Evolutionary conservation across 2,888 invertebrate species (phyloP).

Genomic region (Pollenia labialis): DNA sequence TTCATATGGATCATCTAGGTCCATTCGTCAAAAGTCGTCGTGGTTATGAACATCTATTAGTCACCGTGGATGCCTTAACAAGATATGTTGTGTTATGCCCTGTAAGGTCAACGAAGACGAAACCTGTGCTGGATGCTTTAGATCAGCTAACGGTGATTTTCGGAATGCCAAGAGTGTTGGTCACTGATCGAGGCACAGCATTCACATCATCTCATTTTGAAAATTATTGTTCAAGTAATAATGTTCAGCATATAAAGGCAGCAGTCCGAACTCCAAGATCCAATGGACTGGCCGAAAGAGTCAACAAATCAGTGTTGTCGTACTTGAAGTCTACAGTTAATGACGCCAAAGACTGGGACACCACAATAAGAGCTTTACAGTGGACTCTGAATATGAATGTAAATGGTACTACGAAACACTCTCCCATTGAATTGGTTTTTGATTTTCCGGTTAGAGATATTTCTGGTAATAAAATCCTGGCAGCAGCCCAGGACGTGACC

Average conservation of each 20-base stretch:
- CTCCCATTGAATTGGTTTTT: no score
- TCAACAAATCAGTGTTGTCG: conserved; percentile 41
- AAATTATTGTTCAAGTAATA: conserved; percentile 8
- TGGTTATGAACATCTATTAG: conserved; percentile 60
- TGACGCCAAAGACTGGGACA: conserved; percentile 44
- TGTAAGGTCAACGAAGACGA: conserved; percentile 58
- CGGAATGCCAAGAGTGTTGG: conserved; percentile 41
- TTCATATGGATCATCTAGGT: no score
- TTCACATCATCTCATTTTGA: conserved; percentile 52
- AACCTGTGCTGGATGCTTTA: conserved; percentile 61
- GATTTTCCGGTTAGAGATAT: no score
- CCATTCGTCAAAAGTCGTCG: conserved; percentile 59
- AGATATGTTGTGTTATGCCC: conserved; percentile 46
- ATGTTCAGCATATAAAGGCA: conserved; percentile 35
- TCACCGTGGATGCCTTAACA: no score
- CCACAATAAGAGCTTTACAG: conserved; percentile 37
- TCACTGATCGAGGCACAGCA: conserved; percentile 64
- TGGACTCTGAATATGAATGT: conserved; percentile 50
- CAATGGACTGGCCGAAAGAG: conserved; percentile 55
- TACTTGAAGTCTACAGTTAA: conserved; percentile 27
- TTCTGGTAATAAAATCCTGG: conserved; percentile 53
- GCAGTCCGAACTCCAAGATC: conserved; percentile 53
- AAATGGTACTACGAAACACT: conserved; percentile 43
- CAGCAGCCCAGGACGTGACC: conserved; percentile 49
- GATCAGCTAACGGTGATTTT: conserved; percentile 50